Conservation (phyloP, 2,113 vertebrate genomes). For the Xenotilapia flavipinnis region DNA sequence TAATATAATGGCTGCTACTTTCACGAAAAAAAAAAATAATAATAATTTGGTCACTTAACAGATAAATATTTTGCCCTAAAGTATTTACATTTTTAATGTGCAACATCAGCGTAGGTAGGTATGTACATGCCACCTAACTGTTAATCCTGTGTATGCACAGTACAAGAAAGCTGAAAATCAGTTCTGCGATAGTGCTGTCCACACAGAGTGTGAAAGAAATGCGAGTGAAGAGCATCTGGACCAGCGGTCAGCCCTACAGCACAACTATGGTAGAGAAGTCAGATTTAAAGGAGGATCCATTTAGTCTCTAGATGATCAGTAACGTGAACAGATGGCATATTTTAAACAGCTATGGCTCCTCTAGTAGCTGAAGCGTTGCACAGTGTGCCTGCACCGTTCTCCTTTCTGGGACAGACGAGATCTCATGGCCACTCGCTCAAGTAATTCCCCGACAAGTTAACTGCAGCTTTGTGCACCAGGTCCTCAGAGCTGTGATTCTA, state of each 20-base stretch:
- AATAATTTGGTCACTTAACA: conserved; percentile 73
- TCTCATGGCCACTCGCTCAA: background rate
- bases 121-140: conserved; percentile 73
- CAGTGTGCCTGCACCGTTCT: background rate
- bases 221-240: conserved; percentile 54
- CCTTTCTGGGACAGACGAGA: background rate
- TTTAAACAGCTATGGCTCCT: conserved; percentile 42
- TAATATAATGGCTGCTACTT: conserved; percentile 32
- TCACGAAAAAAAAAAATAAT: background rate
- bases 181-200: conserved; percentile 73
- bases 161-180: conserved; percentile 75
- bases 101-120: conserved; percentile 82
- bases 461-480: background rate
- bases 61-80: conserved; percentile 63
- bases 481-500: conserved; percentile 24
- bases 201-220: conserved; percentile 51
- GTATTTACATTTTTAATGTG: conserved; percentile 83
- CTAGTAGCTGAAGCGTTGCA: conserved; percentile 47
- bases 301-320: conserved; percentile 39
- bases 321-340: conserved; percentile 23
- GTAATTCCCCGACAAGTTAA: background rate
- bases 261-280: conserved; percentile 4
- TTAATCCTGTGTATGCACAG: conserved; percentile 72
- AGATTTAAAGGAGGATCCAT: conserved; percentile 12
- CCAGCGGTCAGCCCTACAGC: conserved; percentile 37